Evolutionary conservation across 2,797 vertebrate genomes (phyloP), one percentile per base, ranked within the genome.

Genomic region (Furcifer pardalis): DNA sequence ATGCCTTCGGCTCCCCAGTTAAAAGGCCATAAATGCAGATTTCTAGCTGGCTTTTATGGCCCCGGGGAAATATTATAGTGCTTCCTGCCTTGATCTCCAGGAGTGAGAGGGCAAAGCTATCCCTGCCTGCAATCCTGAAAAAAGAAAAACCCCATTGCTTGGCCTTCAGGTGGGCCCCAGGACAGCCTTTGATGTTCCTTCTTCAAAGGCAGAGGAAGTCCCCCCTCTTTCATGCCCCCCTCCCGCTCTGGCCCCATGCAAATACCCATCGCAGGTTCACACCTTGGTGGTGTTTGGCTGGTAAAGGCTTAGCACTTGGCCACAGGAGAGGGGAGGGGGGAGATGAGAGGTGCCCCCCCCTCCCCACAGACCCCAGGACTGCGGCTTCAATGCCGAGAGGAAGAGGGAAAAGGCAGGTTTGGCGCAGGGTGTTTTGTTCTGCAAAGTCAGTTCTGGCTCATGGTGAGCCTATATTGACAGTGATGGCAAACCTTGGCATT

Each of bases 21-120:
- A 65, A 1, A 0, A 0, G 90, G 86, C 3, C 62, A 74, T 89
- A 86, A 93, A 90, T 4, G 82, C 0, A 17, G 83, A 82, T 79
- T n/a, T 0, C 35, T 79, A 32, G 2, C 76, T 56, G 30, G 12
- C 46, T 63, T 66, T 78, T 68, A 74, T 69, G 72, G 77, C 87
- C 84, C 81, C 46, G 35, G 0, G 1, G 32, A 35, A 59, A 52
- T 46, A 10, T 49, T n/a, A 37, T 6, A 15, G 19, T 1, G 17
- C n/a, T 40, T 32, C 32, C 85, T 62, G 79, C 13, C 4, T 4
- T 27, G 35, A 5, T 78, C 40, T 65, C 68, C 19, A 5, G 12
- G n/a, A n/a, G 49, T 7, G 42, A 68, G 69, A 9, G 71, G 71
- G 23, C 13, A 10, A 23, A 85, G 59, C 21, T 66, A 71, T 42